Evolutionary conservation across 2,888 invertebrate genomes (phyloP), one percentile per base, ranked within the genome.

Genomic region (Meghimatium bilineatum): DNA sequence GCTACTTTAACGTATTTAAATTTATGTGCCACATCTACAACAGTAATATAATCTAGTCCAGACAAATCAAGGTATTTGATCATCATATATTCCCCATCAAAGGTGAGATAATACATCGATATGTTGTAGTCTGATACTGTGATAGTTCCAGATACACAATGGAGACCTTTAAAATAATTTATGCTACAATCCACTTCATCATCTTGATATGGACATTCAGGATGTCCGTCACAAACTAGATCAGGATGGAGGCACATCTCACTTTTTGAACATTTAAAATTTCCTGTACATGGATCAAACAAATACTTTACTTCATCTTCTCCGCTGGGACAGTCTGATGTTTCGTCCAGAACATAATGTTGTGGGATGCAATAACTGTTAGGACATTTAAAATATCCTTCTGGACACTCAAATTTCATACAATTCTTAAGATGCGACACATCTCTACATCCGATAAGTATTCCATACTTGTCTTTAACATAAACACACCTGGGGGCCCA

Each of bases 401-500:
- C 56, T 56, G 56, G 56, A 20, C 56, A 56, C 17, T 56, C 56
- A 56, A 56, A 56, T 3, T 56, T 20, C 17, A 20, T 3, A 56
- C 56, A 56, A 3, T 17, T 23, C 3, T 56, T 6, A 12, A 56
- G 56, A 56, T 56, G 56, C 8, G 17, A 12, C 17, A 56, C 2
- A 23, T 56, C 17, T 56, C 56, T 56, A 17, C 17, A 56, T 56
- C 56, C 56, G 14, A 17, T 56, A 17, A 56, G n/a, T 23, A 56
- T 32, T 12, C 66, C 32, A 38, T 38, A 71, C n/a, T 3, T 38
- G 44, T 32, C 52, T 71, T 38, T 38, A 26, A 71, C 20, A 71
- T 38, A 71, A 23, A 38, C 38, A 38, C 71, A 71, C 38, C 8
- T 71, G 20, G 71, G 71, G 26, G 71, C 71, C 71, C 71, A 71